Conservation (phyloP, 1,140 invertebrate genomes). For the Pseudomyrmex concolor region DNA sequence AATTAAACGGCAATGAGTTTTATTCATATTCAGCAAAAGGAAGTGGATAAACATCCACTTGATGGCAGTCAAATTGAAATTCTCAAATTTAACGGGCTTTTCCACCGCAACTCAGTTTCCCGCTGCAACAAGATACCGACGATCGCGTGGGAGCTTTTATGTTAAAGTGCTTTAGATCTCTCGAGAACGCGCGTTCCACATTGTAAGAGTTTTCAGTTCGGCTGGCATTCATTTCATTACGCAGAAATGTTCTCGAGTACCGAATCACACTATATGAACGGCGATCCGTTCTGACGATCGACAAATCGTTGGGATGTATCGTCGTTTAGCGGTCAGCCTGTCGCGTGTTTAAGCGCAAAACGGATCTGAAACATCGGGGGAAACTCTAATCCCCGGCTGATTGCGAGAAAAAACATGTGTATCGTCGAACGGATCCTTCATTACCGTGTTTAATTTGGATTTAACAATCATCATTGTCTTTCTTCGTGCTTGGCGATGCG, state of each 20-base stretch:
- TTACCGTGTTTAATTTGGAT: conserved; percentile 48
- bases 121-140: not conserved
- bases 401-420: conserved; percentile 7
- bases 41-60: conserved; percentile 40
- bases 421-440: conserved; percentile 43
- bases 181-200: not conserved
- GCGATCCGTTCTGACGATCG: not conserved
- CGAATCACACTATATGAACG: not conserved
- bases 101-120: not conserved
- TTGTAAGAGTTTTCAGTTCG: not conserved
- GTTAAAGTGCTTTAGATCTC: not conserved
- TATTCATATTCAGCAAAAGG: conserved; percentile 33
- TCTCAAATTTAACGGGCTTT: conserved; percentile 19
- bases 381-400: conserved; percentile 22
- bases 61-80: conserved; percentile 31
- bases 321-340: not conserved
- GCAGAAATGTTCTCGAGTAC: not conserved
- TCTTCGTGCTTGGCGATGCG: not conserved
- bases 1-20: conserved; percentile 53
- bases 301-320: conserved; percentile 18
- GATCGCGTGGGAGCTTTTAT: not conserved
- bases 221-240: not conserved
- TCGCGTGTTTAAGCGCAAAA: conserved; percentile 33
- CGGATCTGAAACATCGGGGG: not conserved
- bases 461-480: not conserved